Percentiles rank a stretch among this genome's conserved stretches.
Evolutionary conservation across 2,888 invertebrate species (phyloP).

Genomic region (Lepas anatifera): DNA sequence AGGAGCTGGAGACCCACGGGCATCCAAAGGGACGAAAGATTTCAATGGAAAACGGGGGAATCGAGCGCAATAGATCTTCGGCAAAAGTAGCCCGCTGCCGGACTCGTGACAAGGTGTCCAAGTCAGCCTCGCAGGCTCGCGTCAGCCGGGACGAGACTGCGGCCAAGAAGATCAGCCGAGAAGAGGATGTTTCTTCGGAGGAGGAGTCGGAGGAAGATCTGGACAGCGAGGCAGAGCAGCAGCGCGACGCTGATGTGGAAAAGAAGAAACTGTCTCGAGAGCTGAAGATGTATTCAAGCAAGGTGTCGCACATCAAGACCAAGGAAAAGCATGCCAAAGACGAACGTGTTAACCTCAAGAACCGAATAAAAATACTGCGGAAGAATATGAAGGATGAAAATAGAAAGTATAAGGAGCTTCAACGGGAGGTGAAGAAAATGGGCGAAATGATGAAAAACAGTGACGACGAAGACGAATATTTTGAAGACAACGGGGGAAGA

Average conservation of each 20-base stretch:
- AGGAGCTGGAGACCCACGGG: background rate
- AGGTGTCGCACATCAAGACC: constrained; percentile 29
- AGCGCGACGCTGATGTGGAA: constrained; percentile 33
- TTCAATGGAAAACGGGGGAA: background rate
- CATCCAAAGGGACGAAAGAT: background rate
- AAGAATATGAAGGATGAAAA: constrained; percentile 55
- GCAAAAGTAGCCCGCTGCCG: background rate
- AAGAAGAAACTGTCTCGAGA: constrained; percentile 49
- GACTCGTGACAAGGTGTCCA: background rate
- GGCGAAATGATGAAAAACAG: background rate
- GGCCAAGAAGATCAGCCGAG: constrained; percentile 40
- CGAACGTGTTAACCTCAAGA: constrained; percentile 62
- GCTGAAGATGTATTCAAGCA: constrained; percentile 49
- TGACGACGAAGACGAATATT: constrained; percentile 36
- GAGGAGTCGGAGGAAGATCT: constrained; percentile 42
- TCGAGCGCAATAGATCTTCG: background rate
- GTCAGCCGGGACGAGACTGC: constrained; percentile 23
- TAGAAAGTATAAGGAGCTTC: constrained; percentile 65
- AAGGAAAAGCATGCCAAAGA: constrained; percentile 39
- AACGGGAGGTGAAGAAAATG: constrained; percentile 85
- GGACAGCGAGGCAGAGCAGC: constrained; percentile 25
- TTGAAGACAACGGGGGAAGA: no score
- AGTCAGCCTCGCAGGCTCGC: background rate
- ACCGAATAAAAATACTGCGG: constrained; percentile 69
- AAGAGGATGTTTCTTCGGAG: constrained; percentile 45